Evolutionary conservation across 2,888 invertebrate species (phyloP), one percentile per base, ranked within the genome.

Genomic region (Limnephilus rhombicus): DNA sequence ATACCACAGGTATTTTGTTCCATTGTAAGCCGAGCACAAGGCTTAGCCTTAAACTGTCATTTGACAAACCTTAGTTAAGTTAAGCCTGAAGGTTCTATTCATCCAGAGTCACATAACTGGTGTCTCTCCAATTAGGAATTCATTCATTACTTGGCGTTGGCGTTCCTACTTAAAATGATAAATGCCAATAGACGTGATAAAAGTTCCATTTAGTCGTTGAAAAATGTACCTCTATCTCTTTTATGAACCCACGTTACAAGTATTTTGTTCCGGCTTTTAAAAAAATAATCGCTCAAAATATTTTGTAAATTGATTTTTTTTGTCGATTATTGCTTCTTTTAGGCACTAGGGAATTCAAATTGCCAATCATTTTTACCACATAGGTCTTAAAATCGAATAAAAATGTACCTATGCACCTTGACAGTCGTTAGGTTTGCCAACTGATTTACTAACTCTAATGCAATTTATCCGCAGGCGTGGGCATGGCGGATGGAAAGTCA

Each of bases 211-310:
- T 68, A 24, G 86, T 86, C 49, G n/a, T 86, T 86, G 41, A 86
- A 86, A 86, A 49, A 86, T n/a, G 13, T 86, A 68, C 68, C 68
- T n/a, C 68, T 68, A 68, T 2, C 9, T n/a, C 68, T 68, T 68
- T 68, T 68, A 68, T 68, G 68, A 68, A 68, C 68, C 68, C 24
- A 68, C 68, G 68, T 68, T 68, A 68, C 68, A 24, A 68, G n/a
- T 68, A n/a, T 68, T 97, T 1, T 98, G 95, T 81, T 97, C 97
- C 95, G 97, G 96, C 7, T 97, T 97, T 94, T 97, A 95, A n/a
- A 45, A 37, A 85, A n/a, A 85, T 85, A 45, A 85, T 31, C 12
- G 85, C n/a, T 85, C 11, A 41, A 85, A 37, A 41, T n/a, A 45
- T 29, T 85, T 18, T 45, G 41, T 29, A 5, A 85, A 49, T 13